Evolutionary conservation across 2,113 vertebrate species (phyloP).

Genomic region (Vulpes ferrilata): DNA sequence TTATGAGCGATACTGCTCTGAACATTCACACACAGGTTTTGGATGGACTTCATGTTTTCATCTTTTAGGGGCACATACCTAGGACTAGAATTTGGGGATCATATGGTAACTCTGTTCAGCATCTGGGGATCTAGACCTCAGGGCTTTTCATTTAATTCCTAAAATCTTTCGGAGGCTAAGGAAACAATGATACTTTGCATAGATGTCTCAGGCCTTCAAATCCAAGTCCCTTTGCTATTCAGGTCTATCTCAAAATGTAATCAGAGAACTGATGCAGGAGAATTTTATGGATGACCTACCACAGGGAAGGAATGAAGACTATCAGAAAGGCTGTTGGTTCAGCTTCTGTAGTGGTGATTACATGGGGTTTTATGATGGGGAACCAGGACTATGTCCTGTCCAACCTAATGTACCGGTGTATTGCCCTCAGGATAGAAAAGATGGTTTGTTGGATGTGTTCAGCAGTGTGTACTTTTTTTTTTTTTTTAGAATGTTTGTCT

Average conservation of each 20-base stretch:
- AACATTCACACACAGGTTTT: accelerated
- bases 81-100: background rate
- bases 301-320: background rate
- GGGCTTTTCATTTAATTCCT: no score
- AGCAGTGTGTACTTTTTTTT: background rate
- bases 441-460: background rate
- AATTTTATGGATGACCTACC: background rate
- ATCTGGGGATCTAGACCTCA: background rate
- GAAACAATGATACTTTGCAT: background rate
- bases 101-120: background rate
- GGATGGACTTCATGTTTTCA: background rate
- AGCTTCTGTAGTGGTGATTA: accelerated
- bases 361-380: accelerated
- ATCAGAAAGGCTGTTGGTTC: background rate
- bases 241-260: background rate
- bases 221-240: background rate
- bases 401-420: accelerated
- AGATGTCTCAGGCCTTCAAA: background rate
- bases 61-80: background rate
- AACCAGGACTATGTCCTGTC: accelerated
- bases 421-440: accelerated
- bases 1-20: accelerated
- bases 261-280: background rate
- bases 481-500: background rate
- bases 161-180: background rate